Evolutionary conservation across 2,797 vertebrate genomes (phyloP), one percentile per base, ranked within the genome.

Genomic region (Parauchenoglanis punctatus): DNA sequence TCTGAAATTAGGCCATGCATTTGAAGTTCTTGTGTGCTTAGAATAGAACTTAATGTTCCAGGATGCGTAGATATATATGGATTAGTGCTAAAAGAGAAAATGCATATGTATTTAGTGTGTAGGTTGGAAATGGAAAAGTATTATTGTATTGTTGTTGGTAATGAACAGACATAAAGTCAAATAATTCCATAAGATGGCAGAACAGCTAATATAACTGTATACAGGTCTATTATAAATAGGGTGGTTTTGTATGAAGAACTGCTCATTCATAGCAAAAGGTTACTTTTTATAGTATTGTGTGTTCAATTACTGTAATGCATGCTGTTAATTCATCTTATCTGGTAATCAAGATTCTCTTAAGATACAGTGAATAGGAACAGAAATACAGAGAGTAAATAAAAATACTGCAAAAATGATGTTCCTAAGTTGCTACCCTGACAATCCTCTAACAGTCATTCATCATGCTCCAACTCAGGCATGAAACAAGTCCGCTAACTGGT

Each of bases 1-100:
- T 75, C 49, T 87, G 28, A 87, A 90, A 88, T 88, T 85, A 85
- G 86, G 65, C 17, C 83, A 87, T 65, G 76, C 86, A 88, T 87
- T 87, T 84, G 61, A 88, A 78, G 52, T 87, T 87, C 23, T 63
- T 46, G 44, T 88, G 84, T 12, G 72, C 25, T 49, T 67, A 13
- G 61, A 54, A 52, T 68, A 54, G 63, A 68, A 84, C 56, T 28
- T 12, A 35, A 40, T 83, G 35, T 49, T 84, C 17, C 18, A 54
- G 40, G 46, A 83, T 31, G 58, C 52, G 18, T 72, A 28, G 18
- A 6, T 40, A 67, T 31, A 56, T 31, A 87, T 56, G 40, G 25
- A 86, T 73, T 35, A 85, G 15, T 83, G 20, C 59, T 82, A 82
- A 68, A 58, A 70, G 2, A 7, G 15, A 67, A 80, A 78, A 86